phyloP scores from a whole-genome alignment of 2,888 invertebrate genomes.

The Synergus japonicus region DNA sequence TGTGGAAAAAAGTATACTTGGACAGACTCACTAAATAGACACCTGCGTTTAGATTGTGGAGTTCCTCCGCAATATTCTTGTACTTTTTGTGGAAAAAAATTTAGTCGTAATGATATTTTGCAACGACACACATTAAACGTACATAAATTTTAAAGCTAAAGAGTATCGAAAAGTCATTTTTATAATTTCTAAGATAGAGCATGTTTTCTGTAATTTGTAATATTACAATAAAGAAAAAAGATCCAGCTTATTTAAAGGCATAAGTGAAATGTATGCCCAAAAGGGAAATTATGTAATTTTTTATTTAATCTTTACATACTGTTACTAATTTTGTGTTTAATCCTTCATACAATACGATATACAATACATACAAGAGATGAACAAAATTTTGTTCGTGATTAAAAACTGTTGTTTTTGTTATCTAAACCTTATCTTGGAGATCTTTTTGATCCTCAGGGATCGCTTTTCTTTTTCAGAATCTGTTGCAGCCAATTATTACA shows the following conservation, averaged over 20 bases:
- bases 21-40: conserved; percentile 78
- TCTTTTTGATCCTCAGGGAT: conserved; percentile 1
- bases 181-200: not conserved
- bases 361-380: not conserved
- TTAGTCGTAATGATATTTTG: not conserved
- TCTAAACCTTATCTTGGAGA: not conserved
- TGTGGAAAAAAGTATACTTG: conserved; percentile 88
- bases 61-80: not conserved
- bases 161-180: not conserved
- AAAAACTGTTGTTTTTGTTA: not conserved
- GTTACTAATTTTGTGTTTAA: too few relatives aligned
- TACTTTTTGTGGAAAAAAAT: not conserved
- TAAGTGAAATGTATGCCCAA: too few relatives aligned
- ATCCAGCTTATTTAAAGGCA: not conserved
- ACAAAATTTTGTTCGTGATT: not conserved
- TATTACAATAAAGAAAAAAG: not conserved
- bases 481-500: conserved; percentile 67
- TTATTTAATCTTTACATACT: not conserved
- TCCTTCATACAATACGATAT: too few relatives aligned
- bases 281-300: not conserved
- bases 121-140: not conserved
- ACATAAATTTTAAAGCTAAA: not conserved
- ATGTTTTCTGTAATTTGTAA: not conserved
- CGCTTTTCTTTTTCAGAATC: conserved; percentile 45
- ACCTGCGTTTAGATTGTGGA: conserved; percentile 67